Conservation (phyloP, 1,140 invertebrate species). For the Pectinophora gossypiella region DNA sequence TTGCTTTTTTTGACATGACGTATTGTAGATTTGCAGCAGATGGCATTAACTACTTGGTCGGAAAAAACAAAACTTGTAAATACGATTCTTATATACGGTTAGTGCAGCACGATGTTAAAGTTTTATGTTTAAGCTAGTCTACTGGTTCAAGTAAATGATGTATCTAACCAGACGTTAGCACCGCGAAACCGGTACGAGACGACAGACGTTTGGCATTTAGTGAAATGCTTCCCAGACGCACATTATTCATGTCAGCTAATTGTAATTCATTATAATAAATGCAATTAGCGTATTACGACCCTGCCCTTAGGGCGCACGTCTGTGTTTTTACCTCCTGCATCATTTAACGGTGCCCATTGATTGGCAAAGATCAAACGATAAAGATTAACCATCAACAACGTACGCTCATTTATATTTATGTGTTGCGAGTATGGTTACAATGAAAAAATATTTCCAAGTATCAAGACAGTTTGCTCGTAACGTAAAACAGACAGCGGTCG, state of each 20-base stretch:
- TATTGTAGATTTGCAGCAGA: too few relatives aligned
- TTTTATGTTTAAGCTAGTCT: too few relatives aligned
- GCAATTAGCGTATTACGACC: slow-evolving; percentile 36
- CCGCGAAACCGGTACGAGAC: slow-evolving; percentile 16
- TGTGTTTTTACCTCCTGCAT: slow-evolving; percentile 25
- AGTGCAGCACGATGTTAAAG: too few relatives aligned
- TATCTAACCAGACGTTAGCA: too few relatives aligned
- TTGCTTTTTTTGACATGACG: too few relatives aligned
- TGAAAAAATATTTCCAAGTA: slow-evolving; percentile 29
- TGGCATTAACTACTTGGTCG: too few relatives aligned
- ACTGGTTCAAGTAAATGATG: too few relatives aligned
- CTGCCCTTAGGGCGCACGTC: slow-evolving; percentile 22
- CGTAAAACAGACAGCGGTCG: slow-evolving; percentile 53
- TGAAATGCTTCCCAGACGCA: slow-evolving; percentile 23
- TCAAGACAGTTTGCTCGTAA: slow-evolving; percentile 42
- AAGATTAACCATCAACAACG: slow-evolving; percentile 29
- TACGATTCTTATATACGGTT: too few relatives aligned
- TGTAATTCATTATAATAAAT: slow-evolving; percentile 42
- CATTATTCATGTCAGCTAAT: slow-evolving; percentile 36
- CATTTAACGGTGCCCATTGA: slow-evolving; percentile 34
- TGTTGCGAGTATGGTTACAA: neutral
- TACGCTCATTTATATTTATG: slow-evolving; percentile 23
- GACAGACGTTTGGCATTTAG: slow-evolving; percentile 39
- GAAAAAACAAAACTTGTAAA: too few relatives aligned
- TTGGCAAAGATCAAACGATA: slow-evolving; percentile 43